Conservation (phyloP, 2,113 vertebrate species). For the Xenus cinereus region DNA sequence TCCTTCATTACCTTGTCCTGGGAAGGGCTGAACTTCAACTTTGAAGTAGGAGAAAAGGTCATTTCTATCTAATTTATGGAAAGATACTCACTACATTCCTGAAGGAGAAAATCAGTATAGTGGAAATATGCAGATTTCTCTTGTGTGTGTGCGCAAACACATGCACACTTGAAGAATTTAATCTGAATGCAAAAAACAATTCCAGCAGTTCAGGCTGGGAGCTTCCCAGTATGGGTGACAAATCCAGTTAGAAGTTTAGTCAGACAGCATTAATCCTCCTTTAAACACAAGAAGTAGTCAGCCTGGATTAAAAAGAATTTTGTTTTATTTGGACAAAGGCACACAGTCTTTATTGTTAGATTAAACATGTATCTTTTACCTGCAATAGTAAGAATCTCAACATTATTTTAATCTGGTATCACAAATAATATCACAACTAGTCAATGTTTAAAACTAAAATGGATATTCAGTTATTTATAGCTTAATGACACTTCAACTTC, state of each 20-base stretch:
- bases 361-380: neutral
- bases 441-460: slow-evolving; percentile 45
- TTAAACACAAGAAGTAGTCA: slow-evolving; percentile 5
- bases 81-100: neutral
- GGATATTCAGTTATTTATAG: slow-evolving; percentile 41
- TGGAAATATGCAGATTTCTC: neutral
- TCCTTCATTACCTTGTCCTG: neutral
- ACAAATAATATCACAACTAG: slow-evolving; percentile 30
- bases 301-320: slow-evolving; percentile 15
- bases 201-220: neutral
- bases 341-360: slow-evolving; percentile 37
- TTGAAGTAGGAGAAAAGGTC: neutral
- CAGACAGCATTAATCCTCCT: neutral
- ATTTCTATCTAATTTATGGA: neutral
- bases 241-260: neutral
- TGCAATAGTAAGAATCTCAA: slow-evolving; percentile 44
- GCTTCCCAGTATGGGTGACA: neutral
- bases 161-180: neutral
- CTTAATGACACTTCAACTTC: slow-evolving; percentile 7
- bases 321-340: slow-evolving; percentile 51
- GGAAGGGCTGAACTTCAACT: neutral
- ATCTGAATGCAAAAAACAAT: neutral
- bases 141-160: neutral
- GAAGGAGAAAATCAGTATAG: neutral
- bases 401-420: neutral